Evolutionary conservation across 2,113 vertebrate genomes (phyloP), one percentile per base, ranked within the genome.

Genomic region (Bambusicola thoracicus): DNA sequence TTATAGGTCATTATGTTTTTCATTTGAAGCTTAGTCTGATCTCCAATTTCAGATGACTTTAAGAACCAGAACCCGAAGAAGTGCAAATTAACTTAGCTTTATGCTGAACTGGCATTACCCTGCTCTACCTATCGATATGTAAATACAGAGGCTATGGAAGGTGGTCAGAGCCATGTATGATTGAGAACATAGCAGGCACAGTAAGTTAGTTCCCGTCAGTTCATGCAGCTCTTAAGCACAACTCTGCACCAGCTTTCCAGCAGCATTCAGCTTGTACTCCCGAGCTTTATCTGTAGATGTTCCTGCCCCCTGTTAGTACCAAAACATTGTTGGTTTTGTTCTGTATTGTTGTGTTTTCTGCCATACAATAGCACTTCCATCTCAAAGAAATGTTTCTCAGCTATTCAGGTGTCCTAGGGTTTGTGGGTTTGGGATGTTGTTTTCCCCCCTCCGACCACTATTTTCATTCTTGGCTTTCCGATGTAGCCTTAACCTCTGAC

Each of bases 391-490:
- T 3, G 11, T 68, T 96, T 92, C 38, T 86, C 11, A 62, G 44
- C 24, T 24, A 22, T 90, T 92, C 44, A 43, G 65, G 27, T 8
- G 11, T 22, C 16, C 70, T 81, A 63, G 30, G 11, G 16, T 73
- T 65, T 49, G 7, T 53, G 59, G 20, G 17, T 59, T 80, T 88
- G 55, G 38, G 5, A 12, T n/a, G 36, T 13, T 56, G 53, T 20
- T 59, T 30, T 2, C 6, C 24, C 30, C 30, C 32, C 56, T 10
- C 7, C 2, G 10, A 13, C 16, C 15, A 55, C 61, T 55, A 49
- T 87, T 85, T 94, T 77, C 19, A 32, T 89, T 94, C n/a, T 81
- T 77, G 29, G 38, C 43, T 88, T 83, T 91, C 58, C 43, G 63
- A 2, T 24, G 5, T 15, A 44, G 11, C 18, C 49, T 82, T 92